Evolutionary conservation across 2,888 invertebrate genomes (phyloP).

Genomic region (Temnothorax ravouxi): DNA sequence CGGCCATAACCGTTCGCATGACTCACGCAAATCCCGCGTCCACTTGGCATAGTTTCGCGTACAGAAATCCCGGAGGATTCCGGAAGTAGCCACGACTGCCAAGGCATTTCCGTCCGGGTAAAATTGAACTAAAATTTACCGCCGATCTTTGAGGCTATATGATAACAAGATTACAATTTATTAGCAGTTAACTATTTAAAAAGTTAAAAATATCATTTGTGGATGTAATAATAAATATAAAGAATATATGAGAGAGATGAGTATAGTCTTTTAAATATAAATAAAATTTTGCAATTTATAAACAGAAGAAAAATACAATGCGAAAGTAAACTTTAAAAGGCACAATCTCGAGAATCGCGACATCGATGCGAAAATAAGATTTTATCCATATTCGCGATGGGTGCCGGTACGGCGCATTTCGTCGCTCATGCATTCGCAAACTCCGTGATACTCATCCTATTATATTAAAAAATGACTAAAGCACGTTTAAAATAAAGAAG

Average conservation of each 20-base stretch:
- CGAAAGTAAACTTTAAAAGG: constrained; percentile 24
- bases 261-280: background rate
- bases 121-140: background rate
- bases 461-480: background rate
- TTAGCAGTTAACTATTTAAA: background rate
- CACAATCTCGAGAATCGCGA: constrained; percentile 30
- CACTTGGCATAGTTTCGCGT: constrained; percentile 71
- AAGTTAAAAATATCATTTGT: background rate
- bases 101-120: constrained; percentile 41
- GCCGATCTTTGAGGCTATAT: background rate
- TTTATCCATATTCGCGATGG: constrained; percentile 41
- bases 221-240: background rate
- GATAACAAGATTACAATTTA: background rate
- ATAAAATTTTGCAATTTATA: background rate
- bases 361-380: constrained; percentile 37
- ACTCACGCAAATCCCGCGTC: constrained; percentile 67
- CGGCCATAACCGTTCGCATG: constrained; percentile 69
- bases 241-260: too few relatives aligned
- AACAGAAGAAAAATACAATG: background rate
- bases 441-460: background rate
- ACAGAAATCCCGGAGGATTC: constrained; percentile 63
- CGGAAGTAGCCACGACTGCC: constrained; percentile 62
- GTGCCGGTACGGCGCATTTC: constrained; percentile 1
- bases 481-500: background rate
- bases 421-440: constrained; percentile 25